These are phyloP conservation scores for Sebastes ruberrimus DNA, from an alignment of 2,797 vertebrate species.

Conservation along the genomic window DNA sequence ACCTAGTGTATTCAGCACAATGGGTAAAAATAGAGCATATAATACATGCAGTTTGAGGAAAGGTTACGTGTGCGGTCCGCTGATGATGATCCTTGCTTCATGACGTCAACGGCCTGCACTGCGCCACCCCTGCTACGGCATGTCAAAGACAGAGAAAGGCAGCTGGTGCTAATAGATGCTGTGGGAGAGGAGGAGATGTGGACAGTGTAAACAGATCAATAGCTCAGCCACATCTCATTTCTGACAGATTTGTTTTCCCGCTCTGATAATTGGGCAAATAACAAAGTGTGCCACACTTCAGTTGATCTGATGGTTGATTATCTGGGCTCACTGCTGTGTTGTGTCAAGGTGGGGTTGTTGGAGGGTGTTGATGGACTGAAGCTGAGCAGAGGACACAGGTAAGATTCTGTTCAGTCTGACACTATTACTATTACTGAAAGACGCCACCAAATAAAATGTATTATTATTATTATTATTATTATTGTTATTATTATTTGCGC, in stretches of 20 bases:
- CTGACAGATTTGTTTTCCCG: conserved; percentile 66
- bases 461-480: no score
- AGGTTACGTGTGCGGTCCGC: background rate
- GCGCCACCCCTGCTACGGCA: conserved; percentile 8
- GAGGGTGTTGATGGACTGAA: background rate
- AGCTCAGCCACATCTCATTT: conserved; percentile 54
- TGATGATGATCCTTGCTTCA: background rate
- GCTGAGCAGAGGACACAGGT: background rate
- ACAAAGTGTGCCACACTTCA: conserved; percentile 23
- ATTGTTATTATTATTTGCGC: background rate
- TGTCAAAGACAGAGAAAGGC: conserved; percentile 5
- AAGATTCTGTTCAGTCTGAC: no score
- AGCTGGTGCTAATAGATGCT: conserved; percentile 21
- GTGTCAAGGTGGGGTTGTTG: background rate
- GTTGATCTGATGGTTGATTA: conserved; percentile 19
- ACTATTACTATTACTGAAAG: no score
- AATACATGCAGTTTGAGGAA: background rate
- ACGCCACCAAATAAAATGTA: no score
- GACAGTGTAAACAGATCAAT: conserved; percentile 72
- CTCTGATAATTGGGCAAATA: conserved; percentile 65
- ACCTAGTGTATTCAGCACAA: background rate
- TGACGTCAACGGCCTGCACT: conserved; percentile 18
- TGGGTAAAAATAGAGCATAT: background rate
- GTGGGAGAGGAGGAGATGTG: conserved; percentile 25
- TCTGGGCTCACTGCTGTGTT: background rate